Conservation (phyloP, 2,888 invertebrate genomes). For the Campopleginae sp. region DNA sequence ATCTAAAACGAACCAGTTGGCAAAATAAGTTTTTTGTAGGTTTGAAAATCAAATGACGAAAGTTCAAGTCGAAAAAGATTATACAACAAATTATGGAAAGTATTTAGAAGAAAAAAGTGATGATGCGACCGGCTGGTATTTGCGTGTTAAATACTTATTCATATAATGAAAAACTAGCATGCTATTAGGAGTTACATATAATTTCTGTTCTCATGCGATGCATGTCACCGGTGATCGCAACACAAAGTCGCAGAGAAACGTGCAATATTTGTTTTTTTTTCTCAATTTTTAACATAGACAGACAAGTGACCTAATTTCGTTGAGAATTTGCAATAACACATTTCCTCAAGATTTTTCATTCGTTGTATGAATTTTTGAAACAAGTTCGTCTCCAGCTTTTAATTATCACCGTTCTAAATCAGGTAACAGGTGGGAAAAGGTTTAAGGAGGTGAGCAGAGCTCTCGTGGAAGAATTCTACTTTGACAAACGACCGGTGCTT, state of each 20-base stretch:
- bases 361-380: neutral
- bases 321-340: neutral
- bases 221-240: neutral
- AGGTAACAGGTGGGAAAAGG: neutral
- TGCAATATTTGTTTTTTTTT: slow-evolving; percentile 1
- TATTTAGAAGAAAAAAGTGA: neutral
- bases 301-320: neutral
- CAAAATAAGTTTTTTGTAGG: neutral
- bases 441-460: neutral
- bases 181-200: neutral
- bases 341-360: neutral
- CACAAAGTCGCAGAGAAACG: neutral
- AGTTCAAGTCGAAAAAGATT: neutral
- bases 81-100: neutral
- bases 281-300: neutral
- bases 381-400: neutral
- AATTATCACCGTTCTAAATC: neutral
- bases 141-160: neutral
- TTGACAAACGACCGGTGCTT: neutral
- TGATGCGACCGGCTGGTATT: neutral
- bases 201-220: slow-evolving; percentile 2
- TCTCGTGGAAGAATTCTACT: neutral
- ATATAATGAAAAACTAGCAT: neutral
- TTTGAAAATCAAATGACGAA: too few species aligned
- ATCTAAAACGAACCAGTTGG: neutral